A percentile compares a stretch with the other conserved stretches of the same genome.
Conservation (phyloP, 2,113 vertebrate species). For the Prionailurus bengalensis region DNA sequence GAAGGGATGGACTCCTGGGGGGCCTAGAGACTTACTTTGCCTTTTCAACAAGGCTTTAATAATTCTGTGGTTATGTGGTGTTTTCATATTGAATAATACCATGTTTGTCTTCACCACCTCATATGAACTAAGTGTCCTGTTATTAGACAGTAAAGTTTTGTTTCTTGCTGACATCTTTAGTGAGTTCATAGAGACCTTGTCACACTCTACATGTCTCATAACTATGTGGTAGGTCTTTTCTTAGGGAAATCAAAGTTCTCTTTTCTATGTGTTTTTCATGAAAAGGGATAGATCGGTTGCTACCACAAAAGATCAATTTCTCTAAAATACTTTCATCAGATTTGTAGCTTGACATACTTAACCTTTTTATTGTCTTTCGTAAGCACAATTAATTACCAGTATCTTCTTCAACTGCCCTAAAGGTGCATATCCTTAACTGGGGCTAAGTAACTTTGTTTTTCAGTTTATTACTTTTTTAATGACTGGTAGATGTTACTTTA, state of each 20-base stretch:
- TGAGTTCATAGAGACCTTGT: neutral
- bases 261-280: neutral
- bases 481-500: neutral
- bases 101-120: neutral
- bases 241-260: neutral
- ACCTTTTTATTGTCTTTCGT: neutral
- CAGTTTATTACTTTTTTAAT: neutral
- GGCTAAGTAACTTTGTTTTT: neutral
- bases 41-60: conserved; percentile 1
- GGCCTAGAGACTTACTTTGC: conserved; percentile 8
- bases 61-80: neutral
- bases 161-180: neutral
- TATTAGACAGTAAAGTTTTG: neutral
- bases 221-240: neutral
- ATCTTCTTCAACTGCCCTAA: neutral
- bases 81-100: neutral
- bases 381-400: neutral
- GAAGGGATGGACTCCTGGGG: neutral
- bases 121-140: neutral
- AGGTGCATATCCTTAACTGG: neutral
- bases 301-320: neutral
- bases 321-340: neutral
- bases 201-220: neutral
- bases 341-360: neutral
- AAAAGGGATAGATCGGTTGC: neutral